A percentile compares a stretch with the other conserved stretches of the same genome.
These are phyloP conservation scores for Lasioglossum leucozonium DNA, from an alignment of 2,888 invertebrate species.

Conservation along the genomic window DNA sequence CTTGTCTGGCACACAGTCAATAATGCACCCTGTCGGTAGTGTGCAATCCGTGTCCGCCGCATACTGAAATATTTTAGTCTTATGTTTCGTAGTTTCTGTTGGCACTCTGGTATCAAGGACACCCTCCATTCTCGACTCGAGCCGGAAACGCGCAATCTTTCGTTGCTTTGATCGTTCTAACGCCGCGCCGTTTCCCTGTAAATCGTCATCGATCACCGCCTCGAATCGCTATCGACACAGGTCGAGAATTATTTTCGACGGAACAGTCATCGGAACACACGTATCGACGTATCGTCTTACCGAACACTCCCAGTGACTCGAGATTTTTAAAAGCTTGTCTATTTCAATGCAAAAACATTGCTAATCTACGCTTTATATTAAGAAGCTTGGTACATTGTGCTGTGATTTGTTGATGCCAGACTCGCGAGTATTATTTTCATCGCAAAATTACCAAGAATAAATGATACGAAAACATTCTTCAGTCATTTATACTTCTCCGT, in stretches of 20 bases:
- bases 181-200: background rate
- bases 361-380: background rate
- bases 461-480: too few relatives aligned
- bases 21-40: slow-evolving; percentile 50
- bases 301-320: background rate
- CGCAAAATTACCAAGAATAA: background rate
- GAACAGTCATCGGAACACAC: background rate
- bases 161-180: slow-evolving; percentile 6
- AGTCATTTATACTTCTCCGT: too few relatives aligned
- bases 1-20: slow-evolving; percentile 65
- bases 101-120: slow-evolving; percentile 62
- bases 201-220: slow-evolving; percentile 38
- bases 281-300: background rate
- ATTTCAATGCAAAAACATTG: background rate
- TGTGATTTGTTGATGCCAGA: background rate
- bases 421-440: background rate
- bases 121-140: slow-evolving; percentile 52
- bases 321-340: background rate
- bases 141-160: slow-evolving; percentile 51
- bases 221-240: slow-evolving; percentile 38
- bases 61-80: slow-evolving; percentile 68
- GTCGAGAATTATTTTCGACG: background rate
- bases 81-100: slow-evolving; percentile 68
- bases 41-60: slow-evolving; percentile 40
- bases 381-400: background rate